phyloP scores from a whole-genome alignment of 2,888 invertebrate species.

The Euclidia mi region DNA sequence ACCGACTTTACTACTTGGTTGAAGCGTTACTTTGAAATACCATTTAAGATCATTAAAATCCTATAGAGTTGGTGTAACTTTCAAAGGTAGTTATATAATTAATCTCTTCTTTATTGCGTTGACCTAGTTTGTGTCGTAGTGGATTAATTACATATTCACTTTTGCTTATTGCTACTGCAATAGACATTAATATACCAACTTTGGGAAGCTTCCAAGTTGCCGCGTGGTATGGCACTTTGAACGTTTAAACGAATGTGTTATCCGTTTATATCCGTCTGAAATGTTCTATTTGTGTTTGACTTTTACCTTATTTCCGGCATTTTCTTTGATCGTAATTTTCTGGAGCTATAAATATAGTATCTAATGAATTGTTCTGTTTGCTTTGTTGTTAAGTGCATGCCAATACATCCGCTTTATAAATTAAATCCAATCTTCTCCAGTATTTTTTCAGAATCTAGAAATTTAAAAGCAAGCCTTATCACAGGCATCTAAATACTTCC shows the following conservation, averaged over 20 bases:
- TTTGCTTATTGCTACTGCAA: slow-evolving; percentile 68
- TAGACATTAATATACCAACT: slow-evolving; percentile 69
- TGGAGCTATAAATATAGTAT: neutral
- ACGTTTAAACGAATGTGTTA: slow-evolving; percentile 42
- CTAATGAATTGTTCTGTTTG: neutral
- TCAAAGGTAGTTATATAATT: slow-evolving; percentile 59
- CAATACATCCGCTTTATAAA: too few species aligned
- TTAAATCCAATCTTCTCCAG: too few species aligned
- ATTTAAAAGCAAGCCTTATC: too few species aligned
- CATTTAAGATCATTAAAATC: slow-evolving; percentile 53
- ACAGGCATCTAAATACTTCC: too few species aligned
- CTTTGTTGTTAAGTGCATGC: too few species aligned
- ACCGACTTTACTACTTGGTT: slow-evolving; percentile 17
- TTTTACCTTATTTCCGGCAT: slow-evolving; percentile 29
- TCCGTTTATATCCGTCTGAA: slow-evolving; percentile 39
- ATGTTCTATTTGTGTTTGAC: slow-evolving; percentile 40
- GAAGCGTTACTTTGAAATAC: slow-evolving; percentile 42
- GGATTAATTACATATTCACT: slow-evolving; percentile 75
- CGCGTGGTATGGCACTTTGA: slow-evolving; percentile 39
- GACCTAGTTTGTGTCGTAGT: slow-evolving; percentile 70
- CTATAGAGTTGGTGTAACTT: slow-evolving; percentile 50
- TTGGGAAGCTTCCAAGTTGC: slow-evolving; percentile 72
- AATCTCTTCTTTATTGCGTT: slow-evolving; percentile 70
- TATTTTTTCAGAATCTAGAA: too few species aligned
- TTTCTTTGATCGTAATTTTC: slow-evolving; percentile 1